Conservation (phyloP, 1,140 invertebrate species). For the Neodiprion pinetum region DNA sequence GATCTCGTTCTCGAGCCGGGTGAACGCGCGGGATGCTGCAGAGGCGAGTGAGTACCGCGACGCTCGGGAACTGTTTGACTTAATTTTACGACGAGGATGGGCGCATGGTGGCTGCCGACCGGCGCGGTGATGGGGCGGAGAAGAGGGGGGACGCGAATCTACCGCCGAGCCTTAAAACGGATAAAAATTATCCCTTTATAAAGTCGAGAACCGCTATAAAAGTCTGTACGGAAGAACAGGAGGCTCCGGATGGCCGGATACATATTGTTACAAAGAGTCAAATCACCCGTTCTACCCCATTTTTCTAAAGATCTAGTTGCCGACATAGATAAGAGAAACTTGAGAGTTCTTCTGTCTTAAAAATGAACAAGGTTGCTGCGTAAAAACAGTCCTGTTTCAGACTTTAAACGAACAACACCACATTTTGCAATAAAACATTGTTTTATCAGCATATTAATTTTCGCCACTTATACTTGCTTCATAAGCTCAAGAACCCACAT, state of each 20-base stretch:
- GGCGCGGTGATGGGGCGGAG: background rate
- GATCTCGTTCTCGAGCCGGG: background rate
- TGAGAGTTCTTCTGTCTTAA: too few relatives aligned
- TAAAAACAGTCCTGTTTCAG: too few relatives aligned
- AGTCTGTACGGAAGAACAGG: constrained; percentile 20
- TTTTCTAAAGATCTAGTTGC: background rate
- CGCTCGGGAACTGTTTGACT: constrained; percentile 47
- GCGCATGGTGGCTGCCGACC: background rate
- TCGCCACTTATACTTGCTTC: too few relatives aligned
- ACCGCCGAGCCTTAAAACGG: constrained; percentile 29
- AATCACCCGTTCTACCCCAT: too few relatives aligned
- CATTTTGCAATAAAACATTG: too few relatives aligned
- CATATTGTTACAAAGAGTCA: too few relatives aligned
- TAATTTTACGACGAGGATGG: constrained; percentile 45
- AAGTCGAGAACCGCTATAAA: constrained; percentile 47
- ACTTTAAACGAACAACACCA: too few relatives aligned
- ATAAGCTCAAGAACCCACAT: too few relatives aligned
- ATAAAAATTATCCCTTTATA: constrained; percentile 51
- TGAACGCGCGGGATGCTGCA: background rate
- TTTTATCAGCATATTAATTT: too few relatives aligned
- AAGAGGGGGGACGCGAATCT: too few relatives aligned
- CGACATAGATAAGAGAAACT: background rate
- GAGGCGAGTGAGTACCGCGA: background rate
- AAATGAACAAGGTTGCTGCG: too few relatives aligned
- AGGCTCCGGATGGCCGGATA: too few relatives aligned